phyloP scores from a whole-genome alignment of 2,888 invertebrate species.

The Arrhopalites spinosus region DNA sequence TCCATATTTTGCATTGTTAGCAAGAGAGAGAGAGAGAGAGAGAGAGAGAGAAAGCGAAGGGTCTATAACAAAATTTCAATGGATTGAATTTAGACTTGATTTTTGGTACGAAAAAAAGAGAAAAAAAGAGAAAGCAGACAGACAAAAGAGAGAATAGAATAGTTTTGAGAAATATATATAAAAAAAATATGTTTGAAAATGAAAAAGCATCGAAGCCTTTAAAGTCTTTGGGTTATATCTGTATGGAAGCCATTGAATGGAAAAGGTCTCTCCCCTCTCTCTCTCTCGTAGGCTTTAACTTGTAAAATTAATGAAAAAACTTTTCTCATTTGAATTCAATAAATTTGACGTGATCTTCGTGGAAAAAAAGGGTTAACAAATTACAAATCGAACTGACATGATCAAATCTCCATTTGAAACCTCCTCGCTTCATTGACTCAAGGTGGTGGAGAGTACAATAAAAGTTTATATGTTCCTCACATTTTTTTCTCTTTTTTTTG shows the following conservation, averaged over 20 bases:
- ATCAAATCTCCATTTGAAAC: slow-evolving; percentile 1
- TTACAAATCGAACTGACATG: slow-evolving; percentile 27
- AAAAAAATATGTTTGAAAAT: neutral
- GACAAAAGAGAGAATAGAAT: neutral
- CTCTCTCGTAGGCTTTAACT: neutral
- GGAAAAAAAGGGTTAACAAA: slow-evolving; percentile 28
- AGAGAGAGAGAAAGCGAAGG: neutral
- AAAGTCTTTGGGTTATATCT: neutral
- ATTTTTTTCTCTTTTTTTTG: too few relatives aligned
- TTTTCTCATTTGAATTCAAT: slow-evolving; percentile 49
- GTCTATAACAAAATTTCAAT: neutral
- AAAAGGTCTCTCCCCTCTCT: neutral
- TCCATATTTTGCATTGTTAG: neutral
- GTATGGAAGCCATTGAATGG: too few relatives aligned
- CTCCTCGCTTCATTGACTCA: too few relatives aligned
- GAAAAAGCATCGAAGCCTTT: neutral
- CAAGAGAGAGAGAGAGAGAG: neutral
- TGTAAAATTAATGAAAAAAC: slow-evolving; percentile 45
- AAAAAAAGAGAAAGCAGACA: neutral
- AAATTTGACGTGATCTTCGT: slow-evolving; percentile 41
- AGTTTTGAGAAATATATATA: too few relatives aligned
- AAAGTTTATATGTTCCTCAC: neutral
- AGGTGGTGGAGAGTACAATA: neutral
- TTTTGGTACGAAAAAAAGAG: neutral
- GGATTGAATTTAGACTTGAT: neutral